A percentile compares a stretch with the other conserved stretches of the same genome.
These are phyloP conservation scores for Rhizomys pruinosus DNA, from an alignment of 2,113 vertebrate species.

Conservation along the genomic window DNA sequence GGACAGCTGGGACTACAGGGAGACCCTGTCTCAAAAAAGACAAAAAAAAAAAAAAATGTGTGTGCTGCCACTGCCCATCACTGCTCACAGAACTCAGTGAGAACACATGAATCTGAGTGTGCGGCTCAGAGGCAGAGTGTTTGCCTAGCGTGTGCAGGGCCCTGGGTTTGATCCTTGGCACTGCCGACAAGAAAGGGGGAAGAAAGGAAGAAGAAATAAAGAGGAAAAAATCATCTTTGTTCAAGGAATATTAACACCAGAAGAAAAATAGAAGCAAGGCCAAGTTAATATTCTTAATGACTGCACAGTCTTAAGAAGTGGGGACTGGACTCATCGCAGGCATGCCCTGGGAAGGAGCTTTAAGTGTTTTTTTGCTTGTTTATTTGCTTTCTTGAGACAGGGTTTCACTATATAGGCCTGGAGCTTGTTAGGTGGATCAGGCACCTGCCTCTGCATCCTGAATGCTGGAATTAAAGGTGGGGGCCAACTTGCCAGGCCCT, in stretches of 20 bases:
- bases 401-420: too few relatives aligned
- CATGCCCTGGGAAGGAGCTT: neutral
- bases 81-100: conserved; percentile 33
- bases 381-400: too few relatives aligned
- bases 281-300: neutral
- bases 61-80: neutral
- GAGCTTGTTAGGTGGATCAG: too few relatives aligned
- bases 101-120: neutral
- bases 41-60: too few relatives aligned
- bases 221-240: neutral
- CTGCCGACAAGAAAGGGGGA: neutral
- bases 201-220: neutral
- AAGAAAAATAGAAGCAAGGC: neutral
- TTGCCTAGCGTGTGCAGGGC: neutral
- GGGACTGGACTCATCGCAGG: neutral
- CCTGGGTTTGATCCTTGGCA: neutral
- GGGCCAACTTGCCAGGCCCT: too few relatives aligned
- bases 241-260: neutral
- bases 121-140: neutral
- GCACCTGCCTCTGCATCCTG: too few relatives aligned
- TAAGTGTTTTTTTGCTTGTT: neutral
- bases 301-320: neutral
- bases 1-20: too few relatives aligned
- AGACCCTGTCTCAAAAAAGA: too few relatives aligned
- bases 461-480: too few relatives aligned